Base-by-base conservation (phyloP, 1,140 invertebrate genomes). In the Gryllus bimaculatus region DNA sequence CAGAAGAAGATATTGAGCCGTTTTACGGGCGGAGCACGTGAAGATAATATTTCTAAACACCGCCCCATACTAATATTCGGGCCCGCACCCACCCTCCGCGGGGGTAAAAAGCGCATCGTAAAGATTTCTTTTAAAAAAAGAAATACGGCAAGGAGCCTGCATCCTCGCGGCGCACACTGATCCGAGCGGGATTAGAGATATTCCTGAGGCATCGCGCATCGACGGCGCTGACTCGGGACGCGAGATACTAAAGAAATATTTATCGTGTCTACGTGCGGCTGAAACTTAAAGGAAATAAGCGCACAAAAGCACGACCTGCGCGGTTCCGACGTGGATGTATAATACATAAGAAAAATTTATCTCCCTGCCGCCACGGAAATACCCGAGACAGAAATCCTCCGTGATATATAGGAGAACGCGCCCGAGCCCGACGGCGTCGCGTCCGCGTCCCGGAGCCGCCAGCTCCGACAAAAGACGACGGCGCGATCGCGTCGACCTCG, bases 271-370 rank as follows among this genome's bases (percentile, higher is more conserved):
- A 66, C 54, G 54, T 66, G 54, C 10, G 54, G 18, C 54, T 13
- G 54, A 66, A 66, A 66, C 54, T 66, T 66, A 10, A 66, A 66
- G 54, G 54, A 66, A 66, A 18, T 66, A 13, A 66, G 10, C 54
- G 54, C 7, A 66, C 54, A 66, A 66, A 66, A 66, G 18, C 54
- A 13, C 54, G 18, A 66, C 54, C 18, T 66, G 54, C 10, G 54
- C 54, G 54, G 54, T 18, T 10, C 54, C 54, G 54, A 66, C 54
- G 54, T 10, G 18, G 54, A 66, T 66, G 54, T 66, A 66, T 66
- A 66, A 66, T 66, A 66, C 54, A 66, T 66, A 66, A 66, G 54
- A 66, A 66, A 66, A 66, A 66, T 66, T 66, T 66, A 66, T 66
- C 54, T 66, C 54, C 54, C 54, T 54, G 54, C 54, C 18, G 54